These are phyloP conservation scores for Agriopis aurantiaria DNA, from an alignment of 2,888 invertebrate species.

Conservation along the genomic window DNA sequence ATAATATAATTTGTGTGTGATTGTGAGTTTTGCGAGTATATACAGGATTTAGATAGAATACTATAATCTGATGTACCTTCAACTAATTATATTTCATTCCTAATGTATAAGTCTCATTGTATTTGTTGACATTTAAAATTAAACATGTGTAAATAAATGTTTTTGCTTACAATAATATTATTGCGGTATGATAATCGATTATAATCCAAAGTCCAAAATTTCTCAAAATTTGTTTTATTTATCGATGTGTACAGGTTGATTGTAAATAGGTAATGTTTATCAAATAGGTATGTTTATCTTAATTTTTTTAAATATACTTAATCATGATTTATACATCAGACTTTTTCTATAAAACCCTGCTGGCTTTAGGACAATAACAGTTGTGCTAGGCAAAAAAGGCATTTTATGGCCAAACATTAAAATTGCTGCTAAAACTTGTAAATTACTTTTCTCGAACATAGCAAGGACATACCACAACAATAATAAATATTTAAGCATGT, in stretches of 20 bases:
- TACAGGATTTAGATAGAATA: conserved; percentile 62
- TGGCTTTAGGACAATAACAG: too few relatives aligned
- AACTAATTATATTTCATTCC: conserved; percentile 54
- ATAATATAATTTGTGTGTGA: conserved; percentile 53
- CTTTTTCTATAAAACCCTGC: conserved; percentile 50
- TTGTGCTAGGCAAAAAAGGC: neutral
- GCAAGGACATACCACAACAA: neutral
- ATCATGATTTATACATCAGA: conserved; percentile 76
- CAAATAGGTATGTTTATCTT: conserved; percentile 62
- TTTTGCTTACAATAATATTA: conserved; percentile 65
- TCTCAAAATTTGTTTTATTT: conserved; percentile 77
- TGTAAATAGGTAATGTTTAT: conserved; percentile 82
- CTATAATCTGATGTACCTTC: conserved; percentile 69
- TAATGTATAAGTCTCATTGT: conserved; percentile 59
- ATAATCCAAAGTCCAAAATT: conserved; percentile 74
- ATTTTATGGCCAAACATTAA: neutral
- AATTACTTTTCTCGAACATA: neutral
- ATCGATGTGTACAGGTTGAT: conserved; percentile 82
- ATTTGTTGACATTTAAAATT: conserved; percentile 60
- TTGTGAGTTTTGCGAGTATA: conserved; percentile 58
- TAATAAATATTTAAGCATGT: too few relatives aligned
- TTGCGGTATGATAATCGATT: conserved; percentile 59
- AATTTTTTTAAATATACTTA: conserved; percentile 84
- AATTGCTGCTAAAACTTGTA: too few relatives aligned
- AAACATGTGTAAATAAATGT: conserved; percentile 74